Evolutionary conservation across 2,113 vertebrate species (phyloP).

Genomic region (Caranx melampygus): DNA sequence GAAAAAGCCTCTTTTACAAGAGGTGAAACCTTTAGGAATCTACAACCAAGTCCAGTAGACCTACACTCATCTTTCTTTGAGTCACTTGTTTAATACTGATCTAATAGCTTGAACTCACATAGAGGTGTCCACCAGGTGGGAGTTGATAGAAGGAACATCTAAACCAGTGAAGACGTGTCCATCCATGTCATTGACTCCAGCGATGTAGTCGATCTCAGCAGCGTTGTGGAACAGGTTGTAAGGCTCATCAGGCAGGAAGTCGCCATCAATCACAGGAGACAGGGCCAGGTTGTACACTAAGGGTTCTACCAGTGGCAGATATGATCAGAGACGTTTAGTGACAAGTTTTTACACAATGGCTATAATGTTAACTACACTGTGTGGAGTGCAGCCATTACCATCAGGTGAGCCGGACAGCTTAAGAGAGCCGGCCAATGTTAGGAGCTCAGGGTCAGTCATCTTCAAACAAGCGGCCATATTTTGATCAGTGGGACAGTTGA

Average conservation of each 20-base stretch:
- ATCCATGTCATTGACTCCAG: constrained; percentile 92
- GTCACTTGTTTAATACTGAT: neutral
- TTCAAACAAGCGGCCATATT: constrained; percentile 87
- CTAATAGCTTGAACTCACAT: constrained; percentile 76
- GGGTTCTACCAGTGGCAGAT: constrained; percentile 80
- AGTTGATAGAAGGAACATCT: constrained; percentile 87
- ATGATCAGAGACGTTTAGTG: neutral
- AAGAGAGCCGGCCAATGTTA: constrained; percentile 87
- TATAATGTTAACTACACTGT: neutral
- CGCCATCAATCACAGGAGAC: constrained; percentile 89
- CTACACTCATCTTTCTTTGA: too few relatives aligned
- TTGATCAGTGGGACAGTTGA: constrained; percentile 86
- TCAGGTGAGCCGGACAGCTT: constrained; percentile 62
- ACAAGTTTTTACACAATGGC: neutral
- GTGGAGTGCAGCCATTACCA: constrained; percentile 68
- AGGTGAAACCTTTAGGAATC: too few relatives aligned
- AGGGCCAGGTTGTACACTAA: constrained; percentile 82
- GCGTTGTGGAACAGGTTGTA: constrained; percentile 86
- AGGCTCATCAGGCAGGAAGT: constrained; percentile 90
- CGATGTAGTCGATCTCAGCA: constrained; percentile 89
- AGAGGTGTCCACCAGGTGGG: constrained; percentile 64
- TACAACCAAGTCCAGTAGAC: too few relatives aligned
- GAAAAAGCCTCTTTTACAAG: too few relatives aligned
- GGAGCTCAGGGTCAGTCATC: constrained; percentile 75
- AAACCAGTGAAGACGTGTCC: constrained; percentile 87